Evolutionary conservation across 2,113 vertebrate genomes (phyloP), one percentile per base, ranked within the genome.

Genomic region (Dasypus novemcinctus): DNA sequence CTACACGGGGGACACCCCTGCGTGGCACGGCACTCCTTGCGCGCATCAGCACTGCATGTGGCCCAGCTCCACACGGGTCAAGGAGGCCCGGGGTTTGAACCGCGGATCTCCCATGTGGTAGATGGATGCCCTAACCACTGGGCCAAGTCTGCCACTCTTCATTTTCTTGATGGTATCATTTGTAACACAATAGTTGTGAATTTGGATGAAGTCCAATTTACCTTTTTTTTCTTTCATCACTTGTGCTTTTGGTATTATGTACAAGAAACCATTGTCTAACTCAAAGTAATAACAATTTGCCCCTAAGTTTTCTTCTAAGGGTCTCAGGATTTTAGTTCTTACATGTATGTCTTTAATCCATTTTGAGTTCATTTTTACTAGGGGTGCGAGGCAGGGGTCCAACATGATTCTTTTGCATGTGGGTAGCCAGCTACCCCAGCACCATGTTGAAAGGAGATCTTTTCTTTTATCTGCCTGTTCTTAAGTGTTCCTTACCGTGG

Each of bases 401-500:
- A 85, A 36, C 59, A 88, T 93, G 11, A 80, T 95, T 96, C 49
- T 95, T 95, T 91, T 78, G 71, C 27, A 63, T 93, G 27, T 72
- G 31, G 68, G 54, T 80, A 79, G 23, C 36, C 41, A 80, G 25
- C 74, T 95, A 31, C 79, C n/a, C 29, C 31, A 38, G 49, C 5
- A 84, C n/a, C 46, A 31, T 84, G 61, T 75, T 87, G 54, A 93
- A 96, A 87, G 59, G 57, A 46, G 46, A 11, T 64, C 27, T 25
- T 66, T 75, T 81, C 23, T 79, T 85, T 78, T 74, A 52, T 84
- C 46, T 41, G 63, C 59, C 52, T 68, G 29, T 74, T 90, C 54
- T 38, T 81, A 66, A 80, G 64, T 68, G 41, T 74, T 41, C n/a
- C 14, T 93, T 25, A 82, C 31, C 43, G 31, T 84, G 78, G 14